Evolutionary conservation across 2,797 vertebrate genomes (phyloP).

Genomic region (Poecilia velifera): DNA sequence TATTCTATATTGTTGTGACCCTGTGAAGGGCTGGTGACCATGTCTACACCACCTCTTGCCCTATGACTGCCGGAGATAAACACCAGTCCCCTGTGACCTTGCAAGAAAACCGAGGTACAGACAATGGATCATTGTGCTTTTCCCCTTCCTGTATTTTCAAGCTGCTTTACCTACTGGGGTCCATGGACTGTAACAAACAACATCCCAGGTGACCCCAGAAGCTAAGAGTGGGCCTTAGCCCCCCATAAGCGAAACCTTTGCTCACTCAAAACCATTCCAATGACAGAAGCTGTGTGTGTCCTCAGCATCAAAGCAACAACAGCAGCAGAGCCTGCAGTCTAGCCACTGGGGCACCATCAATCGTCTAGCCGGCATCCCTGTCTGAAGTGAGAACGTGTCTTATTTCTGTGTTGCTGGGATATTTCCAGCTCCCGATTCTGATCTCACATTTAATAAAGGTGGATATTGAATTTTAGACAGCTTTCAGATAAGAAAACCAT

Average conservation of each 20-base stretch:
- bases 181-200: constrained; percentile 25
- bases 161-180: constrained; percentile 26
- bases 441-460: constrained; percentile 22
- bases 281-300: constrained; percentile 69
- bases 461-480: constrained; percentile 7
- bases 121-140: background rate
- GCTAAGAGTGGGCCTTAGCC: constrained; percentile 23
- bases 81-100: too few species aligned
- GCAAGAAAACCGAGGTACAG: too few species aligned
- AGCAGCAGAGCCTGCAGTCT: constrained; percentile 63
- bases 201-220: constrained; percentile 21
- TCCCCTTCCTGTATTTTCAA: background rate
- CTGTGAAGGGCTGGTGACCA: too few species aligned
- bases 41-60: too few species aligned
- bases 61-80: too few species aligned
- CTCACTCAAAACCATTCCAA: constrained; percentile 49
- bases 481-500: constrained; percentile 30
- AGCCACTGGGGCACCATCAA: constrained; percentile 62
- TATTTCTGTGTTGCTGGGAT: constrained; percentile 15
- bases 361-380: constrained; percentile 58
- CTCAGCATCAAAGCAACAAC: constrained; percentile 61
- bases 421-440: constrained; percentile 18
- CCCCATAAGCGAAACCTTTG: constrained; percentile 28
- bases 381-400: constrained; percentile 32
- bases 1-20: background rate